Conservation (phyloP, 2,797 vertebrate genomes). For the Acropternis orthonyx region DNA sequence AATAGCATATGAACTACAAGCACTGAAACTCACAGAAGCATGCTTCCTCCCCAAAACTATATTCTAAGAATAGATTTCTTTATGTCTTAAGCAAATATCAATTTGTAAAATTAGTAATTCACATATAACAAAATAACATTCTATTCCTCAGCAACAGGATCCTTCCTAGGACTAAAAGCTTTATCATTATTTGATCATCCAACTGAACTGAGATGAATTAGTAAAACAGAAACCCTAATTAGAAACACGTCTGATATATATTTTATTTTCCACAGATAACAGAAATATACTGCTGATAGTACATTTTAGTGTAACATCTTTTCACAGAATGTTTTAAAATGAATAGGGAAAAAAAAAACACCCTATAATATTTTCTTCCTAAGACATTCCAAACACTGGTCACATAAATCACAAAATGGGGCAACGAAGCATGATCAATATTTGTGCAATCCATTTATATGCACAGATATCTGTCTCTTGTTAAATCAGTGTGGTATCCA, state of each 20-base stretch:
- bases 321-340: not conserved
- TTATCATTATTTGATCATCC: not conserved
- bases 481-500: not conserved
- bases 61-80: not conserved
- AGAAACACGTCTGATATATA: not conserved
- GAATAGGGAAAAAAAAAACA: not conserved
- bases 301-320: not conserved
- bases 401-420: constrained; percentile 11
- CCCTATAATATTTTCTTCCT: not conserved
- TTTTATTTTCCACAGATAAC: not conserved
- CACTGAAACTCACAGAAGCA: not conserved
- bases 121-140: not conserved
- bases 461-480: not conserved
- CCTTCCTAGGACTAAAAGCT: not conserved
- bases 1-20: not conserved
- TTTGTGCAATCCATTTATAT: not conserved
- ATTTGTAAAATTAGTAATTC: not conserved
- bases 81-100: not conserved
- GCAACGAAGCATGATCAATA: not conserved
- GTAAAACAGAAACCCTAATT: not conserved
- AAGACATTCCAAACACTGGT: not conserved
- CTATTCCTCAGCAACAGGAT: not conserved
- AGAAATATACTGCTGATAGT: not conserved
- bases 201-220: not conserved
- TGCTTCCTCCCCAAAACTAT: not conserved